These are phyloP conservation scores for Sarcoramphus papa DNA, from an alignment of 2,797 vertebrate species.

Conservation along the genomic window DNA sequence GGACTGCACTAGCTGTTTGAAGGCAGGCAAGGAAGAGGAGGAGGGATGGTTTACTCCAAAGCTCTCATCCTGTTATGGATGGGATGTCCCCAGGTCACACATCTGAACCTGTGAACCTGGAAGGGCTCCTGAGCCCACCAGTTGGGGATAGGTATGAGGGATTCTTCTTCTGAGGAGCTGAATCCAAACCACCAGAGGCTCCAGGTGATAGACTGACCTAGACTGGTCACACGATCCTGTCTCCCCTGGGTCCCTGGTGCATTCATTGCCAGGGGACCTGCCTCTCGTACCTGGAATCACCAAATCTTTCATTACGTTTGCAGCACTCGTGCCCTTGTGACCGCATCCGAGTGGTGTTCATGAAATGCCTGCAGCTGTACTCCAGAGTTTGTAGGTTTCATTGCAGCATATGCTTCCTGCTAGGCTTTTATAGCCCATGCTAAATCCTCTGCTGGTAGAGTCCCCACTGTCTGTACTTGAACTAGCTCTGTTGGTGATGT, in stretches of 20 bases:
- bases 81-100: background rate
- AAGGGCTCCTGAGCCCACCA: background rate
- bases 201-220: background rate
- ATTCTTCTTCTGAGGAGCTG: background rate
- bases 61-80: background rate
- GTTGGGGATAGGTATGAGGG: fast-evolving
- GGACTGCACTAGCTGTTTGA: background rate
- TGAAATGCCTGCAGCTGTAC: background rate
- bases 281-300: background rate
- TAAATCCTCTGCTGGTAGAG: background rate
- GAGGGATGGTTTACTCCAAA: background rate
- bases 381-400: background rate
- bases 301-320: fast-evolving
- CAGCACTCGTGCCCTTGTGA: background rate
- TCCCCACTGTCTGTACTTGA: background rate
- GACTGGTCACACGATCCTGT: background rate
- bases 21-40: background rate
- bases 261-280: background rate
- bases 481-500: background rate
- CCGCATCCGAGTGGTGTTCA: fast-evolving
- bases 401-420: background rate
- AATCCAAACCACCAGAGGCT: background rate
- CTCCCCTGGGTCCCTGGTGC: background rate
- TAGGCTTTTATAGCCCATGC: background rate
- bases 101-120: background rate